Evolutionary conservation across 2,797 vertebrate species (phyloP).

Genomic region (Urosaurus nigricauda): DNA sequence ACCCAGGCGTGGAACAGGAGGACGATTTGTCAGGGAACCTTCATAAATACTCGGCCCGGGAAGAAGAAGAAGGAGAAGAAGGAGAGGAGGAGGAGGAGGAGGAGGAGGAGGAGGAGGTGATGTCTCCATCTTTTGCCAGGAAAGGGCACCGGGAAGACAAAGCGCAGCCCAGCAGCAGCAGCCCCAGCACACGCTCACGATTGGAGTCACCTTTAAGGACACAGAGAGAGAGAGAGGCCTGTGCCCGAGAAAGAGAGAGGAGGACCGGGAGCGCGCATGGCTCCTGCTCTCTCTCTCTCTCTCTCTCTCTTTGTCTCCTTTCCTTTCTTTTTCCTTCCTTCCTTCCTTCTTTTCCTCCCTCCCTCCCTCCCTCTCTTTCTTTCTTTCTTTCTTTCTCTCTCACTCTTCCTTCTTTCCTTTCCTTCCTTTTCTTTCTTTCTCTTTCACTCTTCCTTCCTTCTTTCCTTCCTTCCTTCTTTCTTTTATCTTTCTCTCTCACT

Average conservation of each 20-base stretch:
- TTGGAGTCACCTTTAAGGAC: constrained; percentile 83
- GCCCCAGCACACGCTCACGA: too few species aligned
- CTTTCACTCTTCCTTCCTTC: too few species aligned
- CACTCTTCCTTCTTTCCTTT: too few species aligned
- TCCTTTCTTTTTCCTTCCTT: background rate
- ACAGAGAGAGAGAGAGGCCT: background rate
- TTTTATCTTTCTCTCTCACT: too few species aligned
- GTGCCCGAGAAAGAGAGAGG: background rate
- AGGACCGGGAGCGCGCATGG: too few species aligned
- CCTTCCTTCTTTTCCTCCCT: too few species aligned
- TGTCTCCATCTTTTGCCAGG: constrained; percentile 94
- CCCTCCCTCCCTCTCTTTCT: background rate
- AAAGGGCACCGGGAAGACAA: constrained; percentile 88
- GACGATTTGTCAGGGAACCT: constrained; percentile 95
- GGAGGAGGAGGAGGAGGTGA: constrained; percentile 79
- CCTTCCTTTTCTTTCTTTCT: too few species aligned
- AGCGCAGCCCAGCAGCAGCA: constrained; percentile 78
- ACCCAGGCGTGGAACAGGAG: constrained; percentile 87
- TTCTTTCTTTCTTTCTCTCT: background rate
- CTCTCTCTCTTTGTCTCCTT: background rate
- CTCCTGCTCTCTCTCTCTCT: too few species aligned
- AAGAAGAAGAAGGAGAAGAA: constrained; percentile 51
- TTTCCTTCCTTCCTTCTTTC: too few species aligned
- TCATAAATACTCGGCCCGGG: constrained; percentile 91
- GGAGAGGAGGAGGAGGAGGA: constrained; percentile 9